A percentile compares a stretch with the other conserved stretches of the same genome.
These are phyloP conservation scores for Neotragus moschatus DNA, from an alignment of 2,113 vertebrate species.

Conservation along the genomic window DNA sequence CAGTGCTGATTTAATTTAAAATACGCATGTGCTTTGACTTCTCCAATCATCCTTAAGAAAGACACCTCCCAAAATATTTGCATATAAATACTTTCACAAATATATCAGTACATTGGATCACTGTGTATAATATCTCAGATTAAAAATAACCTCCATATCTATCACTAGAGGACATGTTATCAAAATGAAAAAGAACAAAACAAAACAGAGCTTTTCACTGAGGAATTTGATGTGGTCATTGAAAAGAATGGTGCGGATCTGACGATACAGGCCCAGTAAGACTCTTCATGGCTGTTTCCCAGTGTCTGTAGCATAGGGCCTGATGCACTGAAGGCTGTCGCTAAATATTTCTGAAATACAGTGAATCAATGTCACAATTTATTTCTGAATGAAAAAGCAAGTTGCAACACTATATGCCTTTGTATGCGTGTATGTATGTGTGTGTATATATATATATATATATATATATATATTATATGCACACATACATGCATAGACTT, in stretches of 20 bases:
- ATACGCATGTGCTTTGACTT: neutral
- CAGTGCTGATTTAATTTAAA: neutral
- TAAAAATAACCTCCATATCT: neutral
- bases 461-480: neutral
- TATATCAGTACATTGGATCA: neutral
- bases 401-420: neutral
- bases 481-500: neutral
- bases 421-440: neutral
- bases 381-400: neutral
- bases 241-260: neutral
- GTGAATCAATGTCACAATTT: neutral
- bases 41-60: neutral
- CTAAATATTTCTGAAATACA: conserved; percentile 15
- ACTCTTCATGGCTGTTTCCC: neutral
- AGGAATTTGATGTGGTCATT: conserved; percentile 1
- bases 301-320: neutral
- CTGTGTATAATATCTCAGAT: neutral
- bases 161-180: neutral
- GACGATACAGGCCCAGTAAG: neutral
- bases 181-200: neutral
- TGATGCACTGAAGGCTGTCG: neutral
- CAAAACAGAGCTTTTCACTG: neutral
- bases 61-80: neutral
- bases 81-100: neutral
- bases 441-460: neutral